Evolutionary conservation across 2,113 vertebrate genomes (phyloP).

Genomic region (Lontra canadensis): DNA sequence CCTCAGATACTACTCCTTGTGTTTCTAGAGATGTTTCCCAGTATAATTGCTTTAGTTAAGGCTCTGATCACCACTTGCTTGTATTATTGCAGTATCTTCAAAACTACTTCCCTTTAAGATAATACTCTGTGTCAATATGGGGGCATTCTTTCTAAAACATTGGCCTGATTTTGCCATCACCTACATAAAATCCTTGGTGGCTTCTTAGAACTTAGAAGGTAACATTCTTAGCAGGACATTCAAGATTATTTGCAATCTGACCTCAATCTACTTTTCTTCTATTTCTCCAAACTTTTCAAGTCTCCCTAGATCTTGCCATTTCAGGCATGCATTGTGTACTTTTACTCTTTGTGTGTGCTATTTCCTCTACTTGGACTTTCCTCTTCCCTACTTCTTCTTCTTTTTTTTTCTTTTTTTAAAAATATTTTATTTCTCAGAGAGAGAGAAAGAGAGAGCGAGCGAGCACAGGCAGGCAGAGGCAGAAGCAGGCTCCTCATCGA

Average conservation of each 20-base stretch:
- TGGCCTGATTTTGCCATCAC: background rate
- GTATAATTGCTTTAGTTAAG: background rate
- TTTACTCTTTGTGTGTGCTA: rapidly evolving
- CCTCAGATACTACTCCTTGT: background rate
- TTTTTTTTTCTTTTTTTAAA: too few relatives aligned
- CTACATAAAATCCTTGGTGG: background rate
- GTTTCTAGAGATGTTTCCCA: background rate
- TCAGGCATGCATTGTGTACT: rapidly evolving
- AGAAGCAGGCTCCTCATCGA: too few relatives aligned
- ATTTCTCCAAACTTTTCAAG: background rate
- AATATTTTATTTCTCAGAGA: too few relatives aligned
- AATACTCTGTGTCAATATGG: background rate
- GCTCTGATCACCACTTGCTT: background rate
- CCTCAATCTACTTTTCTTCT: background rate
- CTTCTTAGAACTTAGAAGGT: background rate
- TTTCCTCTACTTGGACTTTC: background rate
- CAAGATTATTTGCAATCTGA: background rate
- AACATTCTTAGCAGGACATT: background rate
- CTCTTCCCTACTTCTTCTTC: background rate
- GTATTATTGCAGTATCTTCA: background rate
- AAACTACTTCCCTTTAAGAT: background rate
- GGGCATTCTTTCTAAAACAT: background rate
- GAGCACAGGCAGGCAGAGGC: too few relatives aligned
- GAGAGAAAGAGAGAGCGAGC: too few relatives aligned
- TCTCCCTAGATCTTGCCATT: background rate